Evolutionary conservation across 1,140 invertebrate species (phyloP).

Genomic region (Pomacea maculata): DNA sequence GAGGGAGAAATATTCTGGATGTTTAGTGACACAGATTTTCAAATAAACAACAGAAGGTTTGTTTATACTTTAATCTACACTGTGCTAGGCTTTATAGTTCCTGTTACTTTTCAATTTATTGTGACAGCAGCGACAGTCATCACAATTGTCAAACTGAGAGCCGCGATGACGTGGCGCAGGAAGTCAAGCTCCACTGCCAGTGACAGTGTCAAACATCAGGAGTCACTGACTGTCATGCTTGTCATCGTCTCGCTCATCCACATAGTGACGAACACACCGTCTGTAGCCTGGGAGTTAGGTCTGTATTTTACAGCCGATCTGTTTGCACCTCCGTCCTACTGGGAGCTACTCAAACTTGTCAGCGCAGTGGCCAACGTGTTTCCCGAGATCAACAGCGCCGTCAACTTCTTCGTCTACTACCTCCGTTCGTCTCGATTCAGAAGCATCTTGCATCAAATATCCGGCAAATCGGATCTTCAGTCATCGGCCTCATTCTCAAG

Average conservation of each 20-base stretch:
- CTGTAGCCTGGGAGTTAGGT: too few relatives aligned
- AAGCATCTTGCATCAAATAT: neutral
- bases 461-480: neutral
- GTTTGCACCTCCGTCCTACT: too few relatives aligned
- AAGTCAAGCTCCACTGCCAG: neutral
- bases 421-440: neutral
- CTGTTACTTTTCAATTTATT: neutral
- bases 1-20: too few relatives aligned
- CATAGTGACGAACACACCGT: neutral
- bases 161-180: neutral
- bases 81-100: neutral
- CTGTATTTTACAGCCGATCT: too few relatives aligned
- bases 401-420: constrained; percentile 15
- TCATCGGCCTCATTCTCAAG: too few relatives aligned
- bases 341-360: too few relatives aligned
- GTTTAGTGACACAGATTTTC: too few relatives aligned
- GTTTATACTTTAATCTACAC: neutral
- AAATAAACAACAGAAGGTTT: too few relatives aligned
- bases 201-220: neutral
- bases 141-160: neutral
- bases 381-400: neutral
- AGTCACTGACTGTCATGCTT: constrained; percentile 4
- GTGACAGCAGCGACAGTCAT: neutral
- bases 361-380: neutral
- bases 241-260: neutral